These are phyloP conservation scores for Gila robusta DNA, from an alignment of 2,797 vertebrate genomes.

Conservation along the genomic window DNA sequence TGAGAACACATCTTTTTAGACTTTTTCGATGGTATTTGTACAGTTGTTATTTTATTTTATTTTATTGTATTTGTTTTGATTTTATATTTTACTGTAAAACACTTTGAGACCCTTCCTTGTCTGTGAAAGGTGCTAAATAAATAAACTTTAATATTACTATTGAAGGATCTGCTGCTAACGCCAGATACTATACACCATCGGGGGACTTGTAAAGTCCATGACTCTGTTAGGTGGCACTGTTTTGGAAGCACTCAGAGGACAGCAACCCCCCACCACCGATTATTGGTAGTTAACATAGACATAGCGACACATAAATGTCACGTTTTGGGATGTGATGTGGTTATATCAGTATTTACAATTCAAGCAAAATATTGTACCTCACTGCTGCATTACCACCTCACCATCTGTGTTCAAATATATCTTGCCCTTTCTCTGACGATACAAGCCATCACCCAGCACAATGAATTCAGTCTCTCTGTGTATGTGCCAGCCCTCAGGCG, in stretches of 20 bases:
- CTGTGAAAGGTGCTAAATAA: too few relatives aligned
- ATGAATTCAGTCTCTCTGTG: conserved; percentile 14
- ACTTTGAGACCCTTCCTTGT: too few relatives aligned
- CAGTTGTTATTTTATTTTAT: too few relatives aligned
- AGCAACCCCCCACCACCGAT: not conserved
- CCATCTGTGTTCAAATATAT: conserved; percentile 17
- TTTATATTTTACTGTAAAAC: too few relatives aligned
- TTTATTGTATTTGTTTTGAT: too few relatives aligned
- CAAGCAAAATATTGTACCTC: not conserved
- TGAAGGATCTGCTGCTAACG: too few relatives aligned
- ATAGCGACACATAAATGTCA: not conserved
- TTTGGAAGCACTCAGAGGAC: too few relatives aligned
- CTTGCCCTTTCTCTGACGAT: conserved; percentile 12
- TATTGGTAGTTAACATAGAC: not conserved
- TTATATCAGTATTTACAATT: not conserved
- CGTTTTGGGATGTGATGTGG: not conserved
- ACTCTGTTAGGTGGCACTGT: too few relatives aligned
- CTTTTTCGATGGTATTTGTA: too few relatives aligned
- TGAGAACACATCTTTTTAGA: too few relatives aligned
- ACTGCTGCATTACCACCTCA: conserved; percentile 42
- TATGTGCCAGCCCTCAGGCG: not conserved
- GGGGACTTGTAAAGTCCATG: not conserved
- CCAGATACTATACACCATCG: too few relatives aligned
- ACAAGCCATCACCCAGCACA: not conserved
- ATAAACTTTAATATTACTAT: too few relatives aligned